Conservation (phyloP, 1,140 invertebrate genomes). For the Whitmania pigra region DNA sequence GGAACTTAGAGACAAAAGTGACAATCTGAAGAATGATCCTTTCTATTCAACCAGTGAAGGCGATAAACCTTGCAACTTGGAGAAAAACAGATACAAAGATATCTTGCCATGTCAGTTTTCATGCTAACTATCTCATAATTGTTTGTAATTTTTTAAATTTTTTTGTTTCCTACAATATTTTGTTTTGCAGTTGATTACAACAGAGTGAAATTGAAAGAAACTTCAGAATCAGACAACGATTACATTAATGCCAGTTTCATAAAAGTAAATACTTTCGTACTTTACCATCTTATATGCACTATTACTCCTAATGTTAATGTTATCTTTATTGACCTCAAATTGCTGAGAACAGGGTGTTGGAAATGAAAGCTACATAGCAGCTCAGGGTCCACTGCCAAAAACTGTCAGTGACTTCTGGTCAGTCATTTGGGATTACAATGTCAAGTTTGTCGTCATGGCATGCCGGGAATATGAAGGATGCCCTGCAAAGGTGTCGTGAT, state of each 20-base stretch:
- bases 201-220: conserved; percentile 60
- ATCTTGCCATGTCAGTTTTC: conserved; percentile 30
- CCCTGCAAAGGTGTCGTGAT: conserved; percentile 38
- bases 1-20: conserved; percentile 28
- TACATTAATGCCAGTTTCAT: conserved; percentile 95
- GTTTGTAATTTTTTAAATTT: background rate
- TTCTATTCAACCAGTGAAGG: conserved; percentile 28
- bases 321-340: too few species aligned
- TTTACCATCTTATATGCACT: too few species aligned
- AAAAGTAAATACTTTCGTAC: conserved; percentile 51
- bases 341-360: too few species aligned
- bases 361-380: conserved; percentile 67
- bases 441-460: conserved; percentile 81
- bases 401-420: conserved; percentile 91
- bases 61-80: conserved; percentile 28
- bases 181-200: conserved; percentile 67
- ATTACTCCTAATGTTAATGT: too few species aligned
- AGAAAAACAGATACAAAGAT: conserved; percentile 36
- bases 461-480: conserved; percentile 86
- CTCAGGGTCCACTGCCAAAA: conserved; percentile 86
- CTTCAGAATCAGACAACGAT: conserved; percentile 55
- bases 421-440: conserved; percentile 67
- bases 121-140: too few species aligned
- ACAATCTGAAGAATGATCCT: conserved; percentile 26
- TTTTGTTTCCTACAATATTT: background rate